Base-by-base conservation (phyloP, 1,140 invertebrate genomes). In the Drosophila cardini region DNA sequence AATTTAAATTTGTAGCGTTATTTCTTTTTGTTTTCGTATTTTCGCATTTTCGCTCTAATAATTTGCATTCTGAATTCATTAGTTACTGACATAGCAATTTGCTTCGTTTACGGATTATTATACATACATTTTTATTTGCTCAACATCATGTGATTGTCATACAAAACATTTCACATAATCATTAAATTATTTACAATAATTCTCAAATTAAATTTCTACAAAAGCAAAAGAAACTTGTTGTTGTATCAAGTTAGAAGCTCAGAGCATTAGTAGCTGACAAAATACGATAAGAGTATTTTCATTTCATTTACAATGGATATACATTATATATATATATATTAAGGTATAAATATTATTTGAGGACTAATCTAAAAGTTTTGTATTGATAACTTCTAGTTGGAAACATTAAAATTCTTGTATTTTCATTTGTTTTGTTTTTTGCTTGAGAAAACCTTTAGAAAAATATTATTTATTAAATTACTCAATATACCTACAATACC, bases 71-170 rank as follows among this genome's bases (percentile, higher is more conserved):
- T 16, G 48, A 52, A 52, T 52, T 52, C 48, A 52, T 52, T 32
- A 82, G 75, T 74, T 82, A 78, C 65, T 43, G 62, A 55, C 48
- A 56, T 72, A 69, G 80, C 76, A 80, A 80, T 77, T 84, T 55
- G 53, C 55, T 86, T 85, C 57, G 69, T 64, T 70, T 81, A 61
- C 55, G 52, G 61, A 38, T 81, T 60, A 57, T 61, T 46, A 60
- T 62, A 62, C 46, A 62, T 62, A 62, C 64, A 76, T 48, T 72
- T 72, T 65, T 80, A 63, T 90, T 90, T 85, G 68, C 85, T 80
- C 83, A 87, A 90, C 84, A 90, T 92, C 90, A 92, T 92, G 91
- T 92, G 91, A 92, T 92, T 92, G 91, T 92, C 91, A 92, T 92
- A 92, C 91, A 92, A 92, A 92, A 92, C 91, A 92, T 92, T 91